Evolutionary conservation across 2,888 invertebrate species (phyloP).

Genomic region (Torymus aiolomorphi): DNA sequence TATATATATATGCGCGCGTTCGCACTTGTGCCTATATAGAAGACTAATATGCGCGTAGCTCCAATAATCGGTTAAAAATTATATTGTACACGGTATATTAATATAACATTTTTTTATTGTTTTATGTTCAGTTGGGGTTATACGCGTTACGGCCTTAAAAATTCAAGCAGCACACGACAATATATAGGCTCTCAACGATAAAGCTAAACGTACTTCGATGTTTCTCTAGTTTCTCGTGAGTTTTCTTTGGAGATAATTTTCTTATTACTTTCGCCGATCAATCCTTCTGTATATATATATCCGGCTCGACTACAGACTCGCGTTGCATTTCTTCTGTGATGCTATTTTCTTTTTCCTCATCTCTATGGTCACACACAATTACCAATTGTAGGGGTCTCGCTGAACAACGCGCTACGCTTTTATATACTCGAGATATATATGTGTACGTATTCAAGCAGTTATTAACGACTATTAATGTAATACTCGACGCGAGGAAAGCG

Average conservation of each 20-base stretch:
- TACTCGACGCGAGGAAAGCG: neutral
- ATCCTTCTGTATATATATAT: neutral
- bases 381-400: neutral
- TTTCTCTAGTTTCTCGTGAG: conserved; percentile 61
- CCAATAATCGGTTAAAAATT: conserved; percentile 36
- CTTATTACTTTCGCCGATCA: conserved; percentile 23
- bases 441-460: neutral
- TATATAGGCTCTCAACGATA: conserved; percentile 58
- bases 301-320: conserved; percentile 23
- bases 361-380: neutral
- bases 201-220: conserved; percentile 37
- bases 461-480: neutral
- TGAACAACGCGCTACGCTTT: no score
- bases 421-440: neutral
- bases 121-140: conserved; percentile 35
- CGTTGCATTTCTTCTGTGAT: neutral
- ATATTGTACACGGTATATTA: conserved; percentile 38
- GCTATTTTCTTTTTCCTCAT: neutral
- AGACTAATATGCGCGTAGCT: conserved; percentile 41
- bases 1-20: neutral
- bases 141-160: conserved; percentile 53
- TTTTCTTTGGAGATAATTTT: conserved; percentile 70
- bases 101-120: conserved; percentile 33
- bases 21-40: conserved; percentile 19
- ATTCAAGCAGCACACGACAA: conserved; percentile 72